These are phyloP conservation scores for Percopsis transmontana DNA, from an alignment of 2,113 vertebrate genomes.

Conservation along the genomic window DNA sequence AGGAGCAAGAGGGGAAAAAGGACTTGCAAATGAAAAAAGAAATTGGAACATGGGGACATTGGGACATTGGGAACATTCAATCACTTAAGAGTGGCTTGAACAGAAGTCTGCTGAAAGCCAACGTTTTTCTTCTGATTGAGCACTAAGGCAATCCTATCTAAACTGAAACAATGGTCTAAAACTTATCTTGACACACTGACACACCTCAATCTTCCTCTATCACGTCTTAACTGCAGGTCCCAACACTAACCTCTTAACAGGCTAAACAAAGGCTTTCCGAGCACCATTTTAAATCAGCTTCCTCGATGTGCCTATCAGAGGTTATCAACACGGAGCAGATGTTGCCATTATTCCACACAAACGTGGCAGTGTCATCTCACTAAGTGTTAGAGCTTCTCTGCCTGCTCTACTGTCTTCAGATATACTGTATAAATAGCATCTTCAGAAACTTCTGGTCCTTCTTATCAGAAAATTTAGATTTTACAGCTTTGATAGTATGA, in stretches of 20 bases:
- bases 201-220: no score
- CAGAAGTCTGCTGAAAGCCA: slow-evolving; percentile 9
- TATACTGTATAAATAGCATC: slow-evolving; percentile 72
- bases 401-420: slow-evolving; percentile 63
- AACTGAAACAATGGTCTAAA: background rate
- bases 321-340: slow-evolving; percentile 38
- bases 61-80: no score
- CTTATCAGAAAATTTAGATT: slow-evolving; percentile 83
- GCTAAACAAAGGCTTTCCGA: slow-evolving; percentile 60
- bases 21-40: background rate
- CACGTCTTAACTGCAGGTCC: slow-evolving; percentile 49
- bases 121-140: slow-evolving; percentile 10
- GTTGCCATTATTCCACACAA: slow-evolving; percentile 55
- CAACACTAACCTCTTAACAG: slow-evolving; percentile 54
- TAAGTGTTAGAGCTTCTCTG: slow-evolving; percentile 63
- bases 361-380: slow-evolving; percentile 49
- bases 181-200: no score
- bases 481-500: slow-evolving; percentile 65
- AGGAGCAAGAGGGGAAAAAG: background rate
- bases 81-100: no score
- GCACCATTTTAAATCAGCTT: slow-evolving; percentile 61
- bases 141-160: slow-evolving; percentile 8
- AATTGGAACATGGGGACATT: background rate
- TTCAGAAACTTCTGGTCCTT: slow-evolving; percentile 73
- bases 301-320: slow-evolving; percentile 45